Conservation (phyloP, 2,113 vertebrate species). For the Empidonax traillii region DNA sequence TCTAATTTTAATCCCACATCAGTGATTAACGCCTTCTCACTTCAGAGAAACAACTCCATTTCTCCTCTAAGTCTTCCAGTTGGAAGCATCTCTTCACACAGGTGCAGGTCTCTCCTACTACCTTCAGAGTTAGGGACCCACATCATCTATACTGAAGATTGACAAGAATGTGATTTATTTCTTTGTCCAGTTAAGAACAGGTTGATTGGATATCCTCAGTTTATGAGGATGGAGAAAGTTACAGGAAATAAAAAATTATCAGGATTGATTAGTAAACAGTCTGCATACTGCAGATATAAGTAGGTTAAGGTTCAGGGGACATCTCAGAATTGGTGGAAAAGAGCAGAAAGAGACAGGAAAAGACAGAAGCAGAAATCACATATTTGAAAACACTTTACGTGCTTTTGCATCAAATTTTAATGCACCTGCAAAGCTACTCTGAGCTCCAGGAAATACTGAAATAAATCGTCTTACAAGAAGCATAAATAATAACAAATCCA, state of each 20-base stretch:
- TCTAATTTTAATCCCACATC: background rate
- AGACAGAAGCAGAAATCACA: background rate
- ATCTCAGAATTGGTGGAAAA: background rate
- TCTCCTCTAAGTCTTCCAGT: background rate
- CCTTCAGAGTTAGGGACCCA: background rate
- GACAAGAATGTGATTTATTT: background rate
- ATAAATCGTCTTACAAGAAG: background rate
- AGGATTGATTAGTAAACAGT: background rate
- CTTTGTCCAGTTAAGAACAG: background rate
- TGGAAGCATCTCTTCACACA: background rate
- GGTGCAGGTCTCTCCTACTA: background rate
- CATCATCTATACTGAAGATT: background rate
- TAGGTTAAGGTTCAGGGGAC: background rate
- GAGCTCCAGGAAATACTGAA: background rate
- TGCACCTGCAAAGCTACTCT: background rate
- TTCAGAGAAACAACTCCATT: background rate
- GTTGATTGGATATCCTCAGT: background rate
- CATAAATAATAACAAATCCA: background rate
- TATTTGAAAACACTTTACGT: background rate
- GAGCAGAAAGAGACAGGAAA: background rate
- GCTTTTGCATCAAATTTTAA: background rate
- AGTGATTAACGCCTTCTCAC: background rate
- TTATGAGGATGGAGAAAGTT: background rate
- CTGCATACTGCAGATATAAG: background rate
- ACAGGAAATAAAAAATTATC: background rate